phyloP scores from a whole-genome alignment of 2,797 vertebrate genomes.

The Masticophis lateralis region DNA sequence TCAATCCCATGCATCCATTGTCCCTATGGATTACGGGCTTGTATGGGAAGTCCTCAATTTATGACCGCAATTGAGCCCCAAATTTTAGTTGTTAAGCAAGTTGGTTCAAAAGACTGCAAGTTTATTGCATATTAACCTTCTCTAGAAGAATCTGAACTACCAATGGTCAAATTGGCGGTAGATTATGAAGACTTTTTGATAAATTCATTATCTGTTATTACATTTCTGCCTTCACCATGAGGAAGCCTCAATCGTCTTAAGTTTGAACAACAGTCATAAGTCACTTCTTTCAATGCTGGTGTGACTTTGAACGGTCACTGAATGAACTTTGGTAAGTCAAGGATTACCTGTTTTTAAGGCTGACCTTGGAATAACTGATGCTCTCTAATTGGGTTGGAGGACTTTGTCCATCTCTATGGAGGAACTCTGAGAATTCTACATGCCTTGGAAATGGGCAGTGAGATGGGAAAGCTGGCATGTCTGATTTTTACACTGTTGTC shows the following conservation, averaged over 20 bases:
- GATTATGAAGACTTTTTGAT: too few species aligned
- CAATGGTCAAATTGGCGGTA: not conserved
- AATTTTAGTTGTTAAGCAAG: not conserved
- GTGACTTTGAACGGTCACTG: too few species aligned
- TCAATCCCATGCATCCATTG: not conserved
- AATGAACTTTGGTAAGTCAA: too few species aligned
- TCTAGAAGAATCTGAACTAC: not conserved
- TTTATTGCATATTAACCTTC: not conserved
- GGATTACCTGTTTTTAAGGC: not conserved
- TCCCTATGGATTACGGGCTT: not conserved
- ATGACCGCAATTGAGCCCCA: not conserved
- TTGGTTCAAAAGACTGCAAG: too few species aligned
- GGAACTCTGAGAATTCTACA: not conserved
- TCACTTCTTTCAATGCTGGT: too few species aligned
- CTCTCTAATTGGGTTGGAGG: not conserved
- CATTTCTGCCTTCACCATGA: too few species aligned
- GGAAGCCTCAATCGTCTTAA: too few species aligned
- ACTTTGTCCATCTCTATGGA: not conserved
- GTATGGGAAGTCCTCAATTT: not conserved
- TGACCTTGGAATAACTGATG: not conserved
- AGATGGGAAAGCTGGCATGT: not conserved
- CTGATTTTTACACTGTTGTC: not conserved
- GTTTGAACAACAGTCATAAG: too few species aligned
- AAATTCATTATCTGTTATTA: too few species aligned
- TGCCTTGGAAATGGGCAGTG: not conserved